Conservation (phyloP, 2,113 vertebrate species). For the Pyrgilauda ruficollis region DNA sequence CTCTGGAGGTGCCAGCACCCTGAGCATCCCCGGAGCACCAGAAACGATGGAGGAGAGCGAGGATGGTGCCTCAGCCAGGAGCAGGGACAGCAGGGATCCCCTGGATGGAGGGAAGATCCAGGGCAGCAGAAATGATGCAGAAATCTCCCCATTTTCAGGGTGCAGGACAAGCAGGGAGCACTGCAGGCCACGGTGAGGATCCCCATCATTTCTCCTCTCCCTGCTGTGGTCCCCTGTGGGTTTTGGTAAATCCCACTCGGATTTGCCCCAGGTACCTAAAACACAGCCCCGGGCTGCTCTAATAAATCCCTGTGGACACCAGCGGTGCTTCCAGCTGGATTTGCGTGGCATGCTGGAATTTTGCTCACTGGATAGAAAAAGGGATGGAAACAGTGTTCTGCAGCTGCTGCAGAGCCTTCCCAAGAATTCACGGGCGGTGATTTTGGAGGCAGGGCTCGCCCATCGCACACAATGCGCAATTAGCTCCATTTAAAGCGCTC, state of each 20-base stretch:
- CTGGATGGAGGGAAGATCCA: background rate
- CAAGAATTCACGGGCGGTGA: background rate
- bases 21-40: background rate
- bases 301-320: background rate
- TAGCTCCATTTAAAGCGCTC: background rate
- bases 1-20: background rate
- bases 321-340: background rate
- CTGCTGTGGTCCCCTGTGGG: background rate
- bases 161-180: background rate
- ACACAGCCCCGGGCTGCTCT: background rate
- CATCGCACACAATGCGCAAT: background rate
- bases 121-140: background rate
- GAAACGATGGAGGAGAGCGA: background rate
- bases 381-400: background rate
- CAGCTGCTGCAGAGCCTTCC: background rate
- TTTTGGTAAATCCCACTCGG: background rate
- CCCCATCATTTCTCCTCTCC: background rate
- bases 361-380: background rate
- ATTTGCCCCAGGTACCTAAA: background rate
- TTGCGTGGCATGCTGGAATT: background rate
- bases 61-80: fast-evolving
- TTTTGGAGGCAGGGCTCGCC: background rate
- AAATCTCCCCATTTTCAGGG: background rate
- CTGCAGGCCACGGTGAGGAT: fast-evolving
- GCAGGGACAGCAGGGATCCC: background rate